Percentiles rank a stretch among this genome's conserved stretches.
Conservation (phyloP, 2,113 vertebrate genomes). For the Bufo bufo region DNA sequence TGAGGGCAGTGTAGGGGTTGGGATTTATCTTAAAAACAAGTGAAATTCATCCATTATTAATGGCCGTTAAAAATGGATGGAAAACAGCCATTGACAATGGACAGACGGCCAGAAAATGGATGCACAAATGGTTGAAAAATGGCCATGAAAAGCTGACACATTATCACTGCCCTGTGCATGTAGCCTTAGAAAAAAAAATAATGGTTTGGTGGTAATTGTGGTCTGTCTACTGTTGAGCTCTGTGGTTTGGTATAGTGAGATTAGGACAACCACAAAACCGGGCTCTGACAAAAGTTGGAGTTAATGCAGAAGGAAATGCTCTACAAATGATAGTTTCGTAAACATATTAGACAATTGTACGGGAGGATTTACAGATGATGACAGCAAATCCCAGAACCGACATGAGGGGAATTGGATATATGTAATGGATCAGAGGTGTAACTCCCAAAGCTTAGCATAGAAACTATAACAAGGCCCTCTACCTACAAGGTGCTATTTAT, state of each 20-base stretch:
- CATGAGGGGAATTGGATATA: background rate
- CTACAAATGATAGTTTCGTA: background rate
- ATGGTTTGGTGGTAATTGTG: constrained; percentile 5
- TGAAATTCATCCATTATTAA: no score
- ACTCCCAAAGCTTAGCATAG: no score
- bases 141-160: no score
- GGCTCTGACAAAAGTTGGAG: background rate
- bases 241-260: constrained; percentile 26
- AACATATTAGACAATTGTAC: background rate
- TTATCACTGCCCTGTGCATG: no score
- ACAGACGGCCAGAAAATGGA: no score
- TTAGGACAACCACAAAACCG: constrained; percentile 11
- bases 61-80: no score
- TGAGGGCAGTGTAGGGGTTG: no score
- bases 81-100: no score
- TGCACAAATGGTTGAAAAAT: no score
- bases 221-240: background rate
- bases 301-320: background rate
- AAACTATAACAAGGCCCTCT: no score
- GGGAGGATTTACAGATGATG: background rate
- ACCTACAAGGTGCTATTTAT: no score
- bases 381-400: background rate
- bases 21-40: no score
- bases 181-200: background rate
- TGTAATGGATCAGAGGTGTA: background rate